Base-by-base conservation (phyloP, 2,888 invertebrate genomes). In the Ennomos fuscantarius region DNA sequence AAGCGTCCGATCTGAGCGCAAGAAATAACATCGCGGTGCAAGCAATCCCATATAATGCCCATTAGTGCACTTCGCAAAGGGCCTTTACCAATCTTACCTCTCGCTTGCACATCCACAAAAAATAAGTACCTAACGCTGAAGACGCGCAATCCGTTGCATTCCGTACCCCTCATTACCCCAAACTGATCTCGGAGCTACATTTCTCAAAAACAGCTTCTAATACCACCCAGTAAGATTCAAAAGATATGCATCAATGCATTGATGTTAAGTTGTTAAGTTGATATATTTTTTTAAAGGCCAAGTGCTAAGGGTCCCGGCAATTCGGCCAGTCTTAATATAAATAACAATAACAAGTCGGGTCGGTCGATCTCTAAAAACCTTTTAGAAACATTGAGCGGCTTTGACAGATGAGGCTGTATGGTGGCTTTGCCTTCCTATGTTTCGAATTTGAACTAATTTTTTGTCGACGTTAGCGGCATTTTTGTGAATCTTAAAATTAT, bases 11-110 rank as follows among this genome's bases (percentile, higher is more conserved):
- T 76, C 71, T 53, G 33, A 54, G 47, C 51, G 73, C 74, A 78
- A 73, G 78, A 75, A 79, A 79, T 73, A 76, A 78, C 74, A 77
- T 76, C 78, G 76, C 72, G 73, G 75, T 73, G 78, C 76, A 76
- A 76, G 81, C 76, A 80, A 81, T 82, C 83, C 80, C 80, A 86
- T 82, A 88, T 82, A 84, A 86, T 84, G 82, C 82, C 87, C 84
- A 89, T 89, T 89, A 90, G 86, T 80, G 79, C 80, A 87, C 87
- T 87, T 89, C 74, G 89, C 89, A 79, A 86, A 82, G 87, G 78
- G 78, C 82, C 82, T 77, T 69, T 72, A 24, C 24, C 66, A 64
- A 61, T 62, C 66, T 41, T 62, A 68, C 66, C 36, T 89, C 89
- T 76, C 84, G 65, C 81, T 89, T 83, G 70, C 87, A 85, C 90